phyloP scores from a whole-genome alignment of 2,113 vertebrate species.

The Gopherus evgoodei region DNA sequence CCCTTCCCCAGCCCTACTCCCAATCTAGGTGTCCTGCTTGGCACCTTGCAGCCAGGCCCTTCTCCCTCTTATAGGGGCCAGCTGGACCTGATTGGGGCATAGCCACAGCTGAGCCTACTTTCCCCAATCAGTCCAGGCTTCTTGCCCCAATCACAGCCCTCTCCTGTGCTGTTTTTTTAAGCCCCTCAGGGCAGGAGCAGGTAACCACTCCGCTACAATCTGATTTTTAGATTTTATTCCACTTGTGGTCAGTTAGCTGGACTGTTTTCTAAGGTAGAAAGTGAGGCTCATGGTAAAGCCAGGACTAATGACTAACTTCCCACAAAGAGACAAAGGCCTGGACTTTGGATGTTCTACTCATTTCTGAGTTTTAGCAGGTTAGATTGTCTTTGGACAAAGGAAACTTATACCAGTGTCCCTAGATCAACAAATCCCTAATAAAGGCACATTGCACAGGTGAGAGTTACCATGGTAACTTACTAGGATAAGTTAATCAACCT shows the following conservation, averaged over 20 bases:
- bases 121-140: too few species aligned
- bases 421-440: constrained; percentile 4
- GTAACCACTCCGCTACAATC: too few species aligned
- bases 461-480: constrained; percentile 65
- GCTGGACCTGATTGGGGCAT: too few species aligned
- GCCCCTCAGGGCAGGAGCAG: too few species aligned
- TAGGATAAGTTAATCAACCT: constrained; percentile 41
- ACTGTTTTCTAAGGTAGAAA: neutral
- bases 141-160: too few species aligned
- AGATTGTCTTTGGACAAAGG: neutral
- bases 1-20: too few species aligned
- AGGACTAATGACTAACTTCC: neutral
- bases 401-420: constrained; percentile 7
- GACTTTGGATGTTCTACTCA: constrained; percentile 14
- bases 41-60: too few species aligned
- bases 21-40: too few species aligned
- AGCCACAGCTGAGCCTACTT: too few species aligned
- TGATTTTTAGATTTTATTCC: neutral
- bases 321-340: neutral
- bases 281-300: neutral
- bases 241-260: neutral
- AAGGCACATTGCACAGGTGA: neutral
- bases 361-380: constrained; percentile 42
- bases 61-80: too few species aligned
- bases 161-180: too few species aligned